Conservation (phyloP, 2,113 vertebrate genomes). For the Excalfactoria chinensis region DNA sequence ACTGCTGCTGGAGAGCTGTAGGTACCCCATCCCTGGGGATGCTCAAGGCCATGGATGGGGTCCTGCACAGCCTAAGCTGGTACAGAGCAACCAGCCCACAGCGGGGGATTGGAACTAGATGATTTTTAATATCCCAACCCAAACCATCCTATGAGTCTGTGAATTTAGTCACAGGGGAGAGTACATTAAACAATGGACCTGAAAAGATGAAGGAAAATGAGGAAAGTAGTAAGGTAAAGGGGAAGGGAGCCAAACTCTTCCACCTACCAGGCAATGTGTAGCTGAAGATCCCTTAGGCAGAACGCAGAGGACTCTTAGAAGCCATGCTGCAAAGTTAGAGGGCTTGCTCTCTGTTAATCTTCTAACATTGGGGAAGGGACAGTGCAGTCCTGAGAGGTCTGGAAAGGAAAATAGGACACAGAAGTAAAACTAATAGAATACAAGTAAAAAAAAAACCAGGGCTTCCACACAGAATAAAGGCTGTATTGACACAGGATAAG, state of each 20-base stretch:
- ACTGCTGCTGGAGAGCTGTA: no score
- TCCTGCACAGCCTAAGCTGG: no score
- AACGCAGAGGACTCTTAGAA: background rate
- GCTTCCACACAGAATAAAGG: background rate
- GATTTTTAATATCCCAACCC: no score
- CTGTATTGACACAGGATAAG: slow-evolving; percentile 48
- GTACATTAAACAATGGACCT: background rate
- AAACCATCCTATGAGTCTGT: no score
- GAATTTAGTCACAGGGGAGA: background rate
- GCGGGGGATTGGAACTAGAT: no score
- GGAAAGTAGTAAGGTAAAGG: background rate
- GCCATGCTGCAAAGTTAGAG: background rate
- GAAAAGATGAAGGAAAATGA: background rate
- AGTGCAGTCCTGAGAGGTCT: background rate
- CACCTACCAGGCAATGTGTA: fast-evolving
- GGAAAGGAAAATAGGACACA: slow-evolving; percentile 5
- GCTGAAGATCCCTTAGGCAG: background rate
- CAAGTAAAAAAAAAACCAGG: slow-evolving; percentile 17
- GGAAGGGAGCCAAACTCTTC: background rate
- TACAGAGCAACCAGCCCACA: no score
- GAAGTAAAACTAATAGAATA: background rate
- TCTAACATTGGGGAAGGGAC: background rate
- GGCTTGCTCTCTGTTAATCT: background rate
- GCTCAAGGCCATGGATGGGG: no score
- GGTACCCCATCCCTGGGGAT: no score